These are phyloP conservation scores for Amphipyra berbera DNA, from an alignment of 2,888 invertebrate species.

Conservation along the genomic window DNA sequence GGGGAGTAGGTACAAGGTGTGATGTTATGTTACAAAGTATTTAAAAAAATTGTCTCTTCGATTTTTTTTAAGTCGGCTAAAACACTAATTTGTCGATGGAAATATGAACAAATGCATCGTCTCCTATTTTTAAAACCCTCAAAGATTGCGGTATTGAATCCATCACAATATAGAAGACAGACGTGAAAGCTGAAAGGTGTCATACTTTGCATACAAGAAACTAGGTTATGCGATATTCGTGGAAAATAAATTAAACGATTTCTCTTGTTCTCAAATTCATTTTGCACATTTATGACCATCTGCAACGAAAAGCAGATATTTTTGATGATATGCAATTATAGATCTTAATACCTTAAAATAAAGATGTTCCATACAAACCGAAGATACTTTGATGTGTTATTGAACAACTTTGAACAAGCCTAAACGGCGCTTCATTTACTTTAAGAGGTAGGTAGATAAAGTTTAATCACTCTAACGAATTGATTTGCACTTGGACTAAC, in stretches of 20 bases:
- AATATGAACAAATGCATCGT: no score
- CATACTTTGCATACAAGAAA: conserved; percentile 16
- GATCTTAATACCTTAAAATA: not conserved
- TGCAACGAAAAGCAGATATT: conserved; percentile 1
- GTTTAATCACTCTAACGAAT: conserved; percentile 48
- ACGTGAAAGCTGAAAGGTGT: conserved; percentile 33
- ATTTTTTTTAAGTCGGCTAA: no score
- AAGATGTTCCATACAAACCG: not conserved
- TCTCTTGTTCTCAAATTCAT: conserved; percentile 26
- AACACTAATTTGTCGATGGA: no score
- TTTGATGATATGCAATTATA: conserved; percentile 4
- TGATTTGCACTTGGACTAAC: conserved; percentile 36
- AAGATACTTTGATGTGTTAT: conserved; percentile 6
- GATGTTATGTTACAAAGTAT: no score
- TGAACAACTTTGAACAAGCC: conserved; percentile 24
- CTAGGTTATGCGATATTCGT: conserved; percentile 23
- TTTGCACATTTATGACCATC: conserved; percentile 12
- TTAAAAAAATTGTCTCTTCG: no score
- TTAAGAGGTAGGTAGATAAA: conserved; percentile 24
- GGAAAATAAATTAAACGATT: conserved; percentile 30
- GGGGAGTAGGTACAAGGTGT: no score
- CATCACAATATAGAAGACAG: not conserved
- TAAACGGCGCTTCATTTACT: conserved; percentile 20
- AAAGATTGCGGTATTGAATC: not conserved
- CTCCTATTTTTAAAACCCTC: no score